phyloP scores from a whole-genome alignment of 2,113 vertebrate species.

The Pygathrix nemaeus region DNA sequence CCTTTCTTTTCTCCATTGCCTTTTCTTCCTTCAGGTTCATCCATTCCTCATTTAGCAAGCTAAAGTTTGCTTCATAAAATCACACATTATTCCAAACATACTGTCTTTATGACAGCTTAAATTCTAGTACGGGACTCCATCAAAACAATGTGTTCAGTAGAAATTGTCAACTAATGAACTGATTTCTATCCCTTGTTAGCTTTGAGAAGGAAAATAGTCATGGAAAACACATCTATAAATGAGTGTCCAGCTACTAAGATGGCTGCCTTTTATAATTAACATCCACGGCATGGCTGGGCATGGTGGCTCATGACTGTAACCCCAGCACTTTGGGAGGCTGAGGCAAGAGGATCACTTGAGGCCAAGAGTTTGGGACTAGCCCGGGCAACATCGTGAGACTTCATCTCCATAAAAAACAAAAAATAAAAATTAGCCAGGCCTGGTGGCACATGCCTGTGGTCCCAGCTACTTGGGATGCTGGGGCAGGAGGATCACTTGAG shows the following conservation, averaged over 20 bases:
- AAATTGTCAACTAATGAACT: background rate
- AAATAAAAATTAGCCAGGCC: too few relatives aligned
- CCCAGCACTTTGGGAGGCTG: too few relatives aligned
- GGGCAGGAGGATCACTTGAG: too few relatives aligned
- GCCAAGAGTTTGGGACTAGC: too few relatives aligned
- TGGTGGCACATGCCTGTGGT: too few relatives aligned
- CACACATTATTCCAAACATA: background rate
- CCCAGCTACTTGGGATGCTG: too few relatives aligned
- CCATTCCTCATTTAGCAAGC: background rate
- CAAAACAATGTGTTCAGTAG: slow-evolving; percentile 4
- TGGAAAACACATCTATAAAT: background rate
- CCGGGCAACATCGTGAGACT: too few relatives aligned
- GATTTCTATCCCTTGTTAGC: slow-evolving; percentile 19
- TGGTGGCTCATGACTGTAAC: too few relatives aligned
- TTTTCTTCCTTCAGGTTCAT: background rate
- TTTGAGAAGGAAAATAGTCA: background rate
- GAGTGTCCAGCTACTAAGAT: background rate
- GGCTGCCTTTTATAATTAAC: background rate
- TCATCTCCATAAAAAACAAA: too few relatives aligned
- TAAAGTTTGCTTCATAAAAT: background rate
- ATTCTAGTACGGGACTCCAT: background rate
- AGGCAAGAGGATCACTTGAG: too few relatives aligned
- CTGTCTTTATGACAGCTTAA: background rate
- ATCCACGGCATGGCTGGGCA: background rate
- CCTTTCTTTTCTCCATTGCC: background rate